These are phyloP conservation scores for Drosophila pseudotakahashii DNA, from an alignment of 2,888 invertebrate genomes.

Conservation along the genomic window DNA sequence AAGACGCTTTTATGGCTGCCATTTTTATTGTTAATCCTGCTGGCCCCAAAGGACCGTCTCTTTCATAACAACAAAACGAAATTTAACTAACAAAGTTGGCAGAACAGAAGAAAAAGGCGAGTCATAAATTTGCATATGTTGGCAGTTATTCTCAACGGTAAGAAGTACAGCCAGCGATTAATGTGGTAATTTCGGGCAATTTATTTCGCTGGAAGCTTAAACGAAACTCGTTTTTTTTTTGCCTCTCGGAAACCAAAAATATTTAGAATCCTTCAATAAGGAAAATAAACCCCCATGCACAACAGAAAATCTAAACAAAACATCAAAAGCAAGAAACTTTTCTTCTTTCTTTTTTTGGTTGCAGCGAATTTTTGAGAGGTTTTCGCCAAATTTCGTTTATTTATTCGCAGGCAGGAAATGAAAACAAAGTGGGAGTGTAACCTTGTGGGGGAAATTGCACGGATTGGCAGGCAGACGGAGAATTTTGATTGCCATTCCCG, in stretches of 20 bases:
- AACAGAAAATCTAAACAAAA: slow-evolving; percentile 17
- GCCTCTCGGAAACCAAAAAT: background rate
- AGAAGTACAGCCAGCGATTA: slow-evolving; percentile 8
- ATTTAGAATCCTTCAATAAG: slow-evolving; percentile 1
- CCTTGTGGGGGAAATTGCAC: slow-evolving; percentile 14
- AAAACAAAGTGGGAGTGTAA: slow-evolving; percentile 21
- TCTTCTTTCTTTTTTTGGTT: background rate
- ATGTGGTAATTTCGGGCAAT: slow-evolving; percentile 16
- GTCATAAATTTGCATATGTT: slow-evolving; percentile 34
- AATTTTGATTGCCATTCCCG: slow-evolving; percentile 38
- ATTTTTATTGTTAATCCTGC: slow-evolving; percentile 25
- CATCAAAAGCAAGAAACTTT: background rate
- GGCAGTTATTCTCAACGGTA: slow-evolving; percentile 11
- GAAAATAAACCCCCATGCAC: background rate
- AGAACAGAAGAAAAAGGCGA: background rate
- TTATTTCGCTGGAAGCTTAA: slow-evolving; percentile 14
- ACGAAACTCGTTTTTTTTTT: background rate
- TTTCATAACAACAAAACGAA: slow-evolving; percentile 13
- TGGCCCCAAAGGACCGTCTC: background rate
- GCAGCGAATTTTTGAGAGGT: slow-evolving; percentile 1
- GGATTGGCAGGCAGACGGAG: slow-evolving; percentile 31
- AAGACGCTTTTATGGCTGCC: background rate
- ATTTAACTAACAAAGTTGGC: slow-evolving; percentile 17
- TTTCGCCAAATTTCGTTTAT: slow-evolving; percentile 26
- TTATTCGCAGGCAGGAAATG: slow-evolving; percentile 36